Percentiles rank a stretch among this genome's conserved stretches.
These are phyloP conservation scores for Ctena decussata DNA, from an alignment of 2,888 invertebrate species.

Conservation along the genomic window DNA sequence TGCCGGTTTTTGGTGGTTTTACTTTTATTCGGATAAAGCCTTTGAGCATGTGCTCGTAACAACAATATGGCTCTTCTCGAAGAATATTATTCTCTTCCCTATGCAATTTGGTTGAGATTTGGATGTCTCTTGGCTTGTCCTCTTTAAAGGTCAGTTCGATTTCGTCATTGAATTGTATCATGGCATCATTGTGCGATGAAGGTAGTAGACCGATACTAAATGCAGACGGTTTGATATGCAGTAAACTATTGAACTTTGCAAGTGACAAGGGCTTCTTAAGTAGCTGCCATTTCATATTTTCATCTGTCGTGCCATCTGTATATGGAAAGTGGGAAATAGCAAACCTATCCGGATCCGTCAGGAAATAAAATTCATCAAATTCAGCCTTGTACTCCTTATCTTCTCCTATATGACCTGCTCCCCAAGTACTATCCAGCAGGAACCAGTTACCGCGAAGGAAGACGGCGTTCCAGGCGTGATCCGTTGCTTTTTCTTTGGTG, in stretches of 20 bases:
- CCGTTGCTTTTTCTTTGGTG: conserved; percentile 19
- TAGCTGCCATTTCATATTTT: conserved; percentile 44
- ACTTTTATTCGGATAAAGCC: conserved; percentile 31
- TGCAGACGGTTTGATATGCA: conserved; percentile 22
- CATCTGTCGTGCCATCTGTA: conserved; percentile 11
- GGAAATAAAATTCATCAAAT: conserved; percentile 50
- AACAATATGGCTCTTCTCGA: background rate
- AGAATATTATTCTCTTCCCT: conserved; percentile 8
- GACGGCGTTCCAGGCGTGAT: conserved; percentile 69
- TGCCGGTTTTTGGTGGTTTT: conserved; percentile 32
- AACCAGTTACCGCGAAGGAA: conserved; percentile 47
- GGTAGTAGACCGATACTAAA: conserved; percentile 24
- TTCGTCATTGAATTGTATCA: conserved; percentile 20
- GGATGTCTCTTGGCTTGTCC: background rate
- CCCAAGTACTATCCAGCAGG: conserved; percentile 67
- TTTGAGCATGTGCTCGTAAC: conserved; percentile 11
- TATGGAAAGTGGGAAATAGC: conserved; percentile 43
- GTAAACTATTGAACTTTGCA: conserved; percentile 34
- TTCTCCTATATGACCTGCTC: conserved; percentile 55
- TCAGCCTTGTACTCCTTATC: conserved; percentile 24
- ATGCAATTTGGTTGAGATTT: conserved; percentile 10
- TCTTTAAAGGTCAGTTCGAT: conserved; percentile 1
- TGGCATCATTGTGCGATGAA: conserved; percentile 13
- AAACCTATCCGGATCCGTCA: conserved; percentile 47
- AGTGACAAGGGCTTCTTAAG: conserved; percentile 35